phyloP scores from a whole-genome alignment of 2,113 vertebrate species.

The Aptenodytes patagonicus region DNA sequence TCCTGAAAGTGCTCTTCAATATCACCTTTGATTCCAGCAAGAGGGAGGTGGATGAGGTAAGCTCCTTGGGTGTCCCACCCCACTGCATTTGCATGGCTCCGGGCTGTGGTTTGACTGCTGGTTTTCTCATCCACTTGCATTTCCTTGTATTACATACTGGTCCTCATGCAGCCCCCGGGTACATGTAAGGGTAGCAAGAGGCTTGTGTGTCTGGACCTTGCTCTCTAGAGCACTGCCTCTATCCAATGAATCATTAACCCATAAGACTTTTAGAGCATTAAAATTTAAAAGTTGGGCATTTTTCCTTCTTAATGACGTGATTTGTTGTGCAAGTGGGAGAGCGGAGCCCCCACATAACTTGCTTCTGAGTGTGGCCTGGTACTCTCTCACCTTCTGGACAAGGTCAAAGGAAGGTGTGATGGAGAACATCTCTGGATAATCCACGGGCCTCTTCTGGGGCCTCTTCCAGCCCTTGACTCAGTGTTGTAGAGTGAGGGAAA shows the following conservation, averaged over 20 bases:
- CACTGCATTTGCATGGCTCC: accelerated
- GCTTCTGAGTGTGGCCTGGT: background rate
- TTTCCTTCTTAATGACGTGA: background rate
- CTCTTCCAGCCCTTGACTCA: background rate
- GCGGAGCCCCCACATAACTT: background rate
- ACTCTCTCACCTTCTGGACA: background rate
- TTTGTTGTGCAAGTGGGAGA: accelerated
- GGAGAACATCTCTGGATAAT: background rate
- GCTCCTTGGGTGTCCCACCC: background rate
- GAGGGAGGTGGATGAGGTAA: conserved; percentile 87
- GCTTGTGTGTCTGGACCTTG: accelerated
- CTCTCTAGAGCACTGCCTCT: background rate
- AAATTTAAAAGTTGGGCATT: background rate
- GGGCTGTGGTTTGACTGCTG: background rate
- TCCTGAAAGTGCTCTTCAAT: conserved; percentile 94
- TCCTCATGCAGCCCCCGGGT: accelerated
- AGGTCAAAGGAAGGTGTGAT: background rate
- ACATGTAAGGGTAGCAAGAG: accelerated
- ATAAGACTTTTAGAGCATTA: background rate
- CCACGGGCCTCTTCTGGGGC: background rate
- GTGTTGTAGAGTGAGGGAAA: background rate
- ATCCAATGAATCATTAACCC: background rate
- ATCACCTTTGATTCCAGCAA: conserved; percentile 86
- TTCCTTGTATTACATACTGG: accelerated
- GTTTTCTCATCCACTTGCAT: background rate